Conservation (phyloP, 2,888 invertebrate genomes). For the Mesochorus sp. region DNA sequence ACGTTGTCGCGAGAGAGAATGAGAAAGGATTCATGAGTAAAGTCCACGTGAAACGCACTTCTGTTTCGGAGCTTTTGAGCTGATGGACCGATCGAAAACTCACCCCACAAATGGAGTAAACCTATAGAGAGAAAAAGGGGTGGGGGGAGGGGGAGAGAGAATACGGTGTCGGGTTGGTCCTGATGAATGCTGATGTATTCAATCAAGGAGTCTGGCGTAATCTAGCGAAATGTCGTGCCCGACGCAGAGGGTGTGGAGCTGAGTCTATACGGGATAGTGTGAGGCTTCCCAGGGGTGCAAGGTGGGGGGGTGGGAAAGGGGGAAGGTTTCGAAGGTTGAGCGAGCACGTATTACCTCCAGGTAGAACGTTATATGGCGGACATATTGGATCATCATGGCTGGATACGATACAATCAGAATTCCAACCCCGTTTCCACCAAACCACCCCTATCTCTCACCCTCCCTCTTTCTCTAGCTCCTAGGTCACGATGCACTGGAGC, state of each 20-base stretch:
- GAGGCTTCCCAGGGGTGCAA: conserved; percentile 23
- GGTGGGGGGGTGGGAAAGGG: conserved; percentile 11
- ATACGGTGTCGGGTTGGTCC: conserved; percentile 57
- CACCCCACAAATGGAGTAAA: conserved; percentile 34
- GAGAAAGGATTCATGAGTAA: conserved; percentile 1
- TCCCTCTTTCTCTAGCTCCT: conserved; percentile 41
- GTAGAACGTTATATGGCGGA: conserved; percentile 71
- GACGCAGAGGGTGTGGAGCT: conserved; percentile 5
- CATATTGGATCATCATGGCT: conserved; percentile 77
- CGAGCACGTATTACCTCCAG: conserved; percentile 66
- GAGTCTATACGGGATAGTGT: conserved; percentile 27
- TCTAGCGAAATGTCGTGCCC: conserved; percentile 73
- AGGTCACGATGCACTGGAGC: conserved; percentile 53
- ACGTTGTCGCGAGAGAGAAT: conserved; percentile 15
- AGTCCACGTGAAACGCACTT: neutral
- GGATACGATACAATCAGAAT: conserved; percentile 78
- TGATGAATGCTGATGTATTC: conserved; percentile 75
- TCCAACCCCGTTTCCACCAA: conserved; percentile 67
- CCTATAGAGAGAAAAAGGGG: conserved; percentile 5
- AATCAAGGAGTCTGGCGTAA: conserved; percentile 74
- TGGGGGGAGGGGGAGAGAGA: conserved; percentile 18
- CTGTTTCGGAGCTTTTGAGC: conserved; percentile 16
- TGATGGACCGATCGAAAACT: conserved; percentile 43
- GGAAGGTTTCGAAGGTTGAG: conserved; percentile 53
- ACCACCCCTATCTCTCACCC: conserved; percentile 56